These are phyloP conservation scores for Beaufortia kweichowensis DNA, from an alignment of 2,113 vertebrate species.

Conservation along the genomic window DNA sequence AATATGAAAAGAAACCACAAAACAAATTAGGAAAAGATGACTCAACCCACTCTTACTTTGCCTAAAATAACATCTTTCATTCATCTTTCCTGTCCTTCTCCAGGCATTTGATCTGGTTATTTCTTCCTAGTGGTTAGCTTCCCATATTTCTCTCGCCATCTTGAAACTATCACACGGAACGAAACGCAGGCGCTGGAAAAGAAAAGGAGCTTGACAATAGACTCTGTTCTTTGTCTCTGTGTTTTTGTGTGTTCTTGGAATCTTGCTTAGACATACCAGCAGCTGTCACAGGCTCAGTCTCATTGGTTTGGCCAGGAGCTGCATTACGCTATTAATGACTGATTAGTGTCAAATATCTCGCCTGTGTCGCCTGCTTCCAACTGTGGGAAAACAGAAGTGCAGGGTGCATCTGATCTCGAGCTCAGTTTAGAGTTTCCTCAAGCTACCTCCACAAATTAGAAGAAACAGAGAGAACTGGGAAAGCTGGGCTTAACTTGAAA, in stretches of 20 bases:
- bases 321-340: conserved; percentile 73
- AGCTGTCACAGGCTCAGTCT: conserved; percentile 69
- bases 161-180: conserved; percentile 44
- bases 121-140: conserved; percentile 18
- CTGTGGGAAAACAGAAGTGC: conserved; percentile 74
- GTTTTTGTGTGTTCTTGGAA: conserved; percentile 60
- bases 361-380: conserved; percentile 61
- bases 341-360: conserved; percentile 81
- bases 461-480: conserved; percentile 57
- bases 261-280: conserved; percentile 63
- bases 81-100: conserved; percentile 9
- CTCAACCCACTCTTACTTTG: neutral
- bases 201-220: conserved; percentile 38
- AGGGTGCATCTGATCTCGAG: conserved; percentile 70
- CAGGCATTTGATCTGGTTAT: conserved; percentile 26
- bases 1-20: conserved; percentile 48
- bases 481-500: conserved; percentile 57
- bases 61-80: conserved; percentile 23
- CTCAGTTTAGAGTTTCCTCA: conserved; percentile 70
- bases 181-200: conserved; percentile 29
- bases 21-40: neutral
- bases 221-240: conserved; percentile 37
- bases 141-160: conserved; percentile 24
- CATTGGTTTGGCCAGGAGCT: conserved; percentile 56
- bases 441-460: conserved; percentile 47